Evolutionary conservation across 2,113 vertebrate genomes (phyloP), one percentile per base, ranked within the genome.

Genomic region (Xenus cinereus): DNA sequence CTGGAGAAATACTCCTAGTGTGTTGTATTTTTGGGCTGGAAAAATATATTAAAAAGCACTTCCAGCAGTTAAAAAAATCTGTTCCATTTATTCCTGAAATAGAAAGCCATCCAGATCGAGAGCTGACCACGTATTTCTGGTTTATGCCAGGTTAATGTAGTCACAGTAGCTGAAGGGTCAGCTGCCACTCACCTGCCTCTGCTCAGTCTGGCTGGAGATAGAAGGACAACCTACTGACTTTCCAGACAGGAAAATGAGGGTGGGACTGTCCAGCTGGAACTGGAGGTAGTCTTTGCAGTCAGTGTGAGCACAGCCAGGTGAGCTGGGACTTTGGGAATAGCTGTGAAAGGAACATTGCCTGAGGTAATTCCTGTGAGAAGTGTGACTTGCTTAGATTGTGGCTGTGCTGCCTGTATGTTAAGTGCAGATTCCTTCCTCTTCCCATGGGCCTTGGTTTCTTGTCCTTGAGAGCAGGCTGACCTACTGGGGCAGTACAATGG

Each of bases 111-210:
- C 10, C 26, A 41, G 33, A 79, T 10, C 17, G 66, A 23, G 12
- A 80, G 22, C 28, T 22, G 33, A 30, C 7, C 22, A 8, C 0
- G 0, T 60, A 11, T 35, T 79, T 51, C 28, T 76, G 35, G 5
- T 45, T 75, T 71, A 39, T 75, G 39, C 24, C 83, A 54, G 37
- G 30, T 73, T 66, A 59, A 30, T 46, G 8, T 32, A 39, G 41
- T 54, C n/a, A 59, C 39, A 51, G 67, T 13, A 64, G 77, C 45
- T 64, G 43, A 69, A 63, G 45, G 18, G 30, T 67, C 45, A 48
- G 0, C n/a, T n/a, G n/a, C 7, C n/a, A 14, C 5, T 64, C 8
- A 26, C 8, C 41, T 53, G 16, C n/a, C 20, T 66, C 46, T 56
- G 46, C 30, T 73, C 9, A 20, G 35, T 56, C 35, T 8, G 1